Evolutionary conservation across 2,113 vertebrate genomes (phyloP).

Genomic region (Menidia beryllina): DNA sequence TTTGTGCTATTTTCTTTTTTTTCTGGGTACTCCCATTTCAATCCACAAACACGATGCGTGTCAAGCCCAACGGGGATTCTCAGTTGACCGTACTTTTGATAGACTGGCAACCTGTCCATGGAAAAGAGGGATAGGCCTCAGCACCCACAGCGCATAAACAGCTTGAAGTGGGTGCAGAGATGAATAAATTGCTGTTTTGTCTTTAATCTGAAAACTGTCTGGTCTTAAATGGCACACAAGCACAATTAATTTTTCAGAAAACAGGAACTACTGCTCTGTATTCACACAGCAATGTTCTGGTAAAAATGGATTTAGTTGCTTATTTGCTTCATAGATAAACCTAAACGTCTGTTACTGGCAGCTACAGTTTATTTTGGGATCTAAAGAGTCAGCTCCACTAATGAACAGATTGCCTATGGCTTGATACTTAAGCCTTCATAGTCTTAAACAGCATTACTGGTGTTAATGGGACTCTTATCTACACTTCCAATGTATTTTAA

Average conservation of each 20-base stretch:
- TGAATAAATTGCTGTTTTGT: constrained; percentile 7
- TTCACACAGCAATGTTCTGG: constrained; percentile 14
- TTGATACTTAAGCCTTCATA: constrained; percentile 62
- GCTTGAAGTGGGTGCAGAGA: background rate
- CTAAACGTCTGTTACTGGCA: constrained; percentile 68
- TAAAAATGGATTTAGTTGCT: constrained; percentile 58
- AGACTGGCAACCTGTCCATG: background rate
- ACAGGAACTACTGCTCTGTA: constrained; percentile 18
- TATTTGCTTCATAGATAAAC: constrained; percentile 65
- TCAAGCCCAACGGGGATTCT: background rate
- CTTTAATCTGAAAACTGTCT: constrained; percentile 38
- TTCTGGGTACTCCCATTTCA: background rate
- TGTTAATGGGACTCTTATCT: constrained; percentile 62
- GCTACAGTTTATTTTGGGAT: constrained; percentile 71
- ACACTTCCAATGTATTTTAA: constrained; percentile 59
- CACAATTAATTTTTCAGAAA: constrained; percentile 13
- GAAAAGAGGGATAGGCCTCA: background rate
- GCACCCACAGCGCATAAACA: too few species aligned
- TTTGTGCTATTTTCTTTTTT: background rate
- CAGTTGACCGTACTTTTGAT: background rate
- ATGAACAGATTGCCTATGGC: constrained; percentile 71
- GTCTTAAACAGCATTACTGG: constrained; percentile 53
- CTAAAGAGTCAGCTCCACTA: constrained; percentile 56
- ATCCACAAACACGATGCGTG: background rate
- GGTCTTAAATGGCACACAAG: constrained; percentile 34